Evolutionary conservation across 1,140 invertebrate species (phyloP).

Genomic region (Lineus longissimus): DNA sequence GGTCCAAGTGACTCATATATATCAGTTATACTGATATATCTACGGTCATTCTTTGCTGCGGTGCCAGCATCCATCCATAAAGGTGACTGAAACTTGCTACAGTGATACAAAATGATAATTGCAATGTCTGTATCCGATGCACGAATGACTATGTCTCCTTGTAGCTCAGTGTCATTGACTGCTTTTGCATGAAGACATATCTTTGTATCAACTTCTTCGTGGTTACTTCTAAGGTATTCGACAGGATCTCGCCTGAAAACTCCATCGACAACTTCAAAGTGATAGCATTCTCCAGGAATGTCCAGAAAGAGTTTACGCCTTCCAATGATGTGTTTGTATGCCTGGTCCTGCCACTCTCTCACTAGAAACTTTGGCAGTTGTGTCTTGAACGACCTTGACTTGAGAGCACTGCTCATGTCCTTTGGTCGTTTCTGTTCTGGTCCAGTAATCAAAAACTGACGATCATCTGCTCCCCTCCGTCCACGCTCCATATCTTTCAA

Average conservation of each 20-base stretch:
- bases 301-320: slow-evolving; percentile 5
- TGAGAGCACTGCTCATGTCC: slow-evolving; percentile 7
- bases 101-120: neutral
- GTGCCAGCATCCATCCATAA: slow-evolving; percentile 16
- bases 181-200: slow-evolving; percentile 4
- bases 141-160: slow-evolving; percentile 2
- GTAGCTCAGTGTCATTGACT: neutral
- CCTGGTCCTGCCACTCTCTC: slow-evolving; percentile 11
- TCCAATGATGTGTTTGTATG: slow-evolving; percentile 4
- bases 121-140: neutral
- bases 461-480: neutral
- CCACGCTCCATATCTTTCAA: slow-evolving; percentile 3
- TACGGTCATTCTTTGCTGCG: slow-evolving; percentile 8
- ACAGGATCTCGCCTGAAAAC: neutral
- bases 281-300: neutral
- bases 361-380: slow-evolving; percentile 8
- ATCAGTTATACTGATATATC: slow-evolving; percentile 11
- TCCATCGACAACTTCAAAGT: neutral
- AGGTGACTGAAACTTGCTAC: neutral
- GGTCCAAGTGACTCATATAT: neutral
- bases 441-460: slow-evolving; percentile 1
- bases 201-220: slow-evolving; percentile 15
- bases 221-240: slow-evolving; percentile 1
- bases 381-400: slow-evolving; percentile 13
- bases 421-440: neutral